Base-by-base conservation (phyloP, 2,888 invertebrate genomes). In the Neuroscelio doddi region DNA sequence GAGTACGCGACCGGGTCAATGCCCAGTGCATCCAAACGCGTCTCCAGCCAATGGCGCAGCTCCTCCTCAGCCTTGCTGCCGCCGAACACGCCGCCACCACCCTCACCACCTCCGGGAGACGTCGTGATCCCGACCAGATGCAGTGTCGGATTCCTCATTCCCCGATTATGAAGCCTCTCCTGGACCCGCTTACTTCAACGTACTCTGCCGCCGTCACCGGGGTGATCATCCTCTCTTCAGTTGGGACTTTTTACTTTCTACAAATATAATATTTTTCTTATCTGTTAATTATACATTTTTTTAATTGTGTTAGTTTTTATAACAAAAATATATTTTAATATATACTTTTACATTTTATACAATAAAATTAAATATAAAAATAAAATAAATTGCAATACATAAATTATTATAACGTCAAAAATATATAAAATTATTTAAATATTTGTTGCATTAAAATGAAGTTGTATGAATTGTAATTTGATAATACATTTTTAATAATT, bases 11-110 rank as follows among this genome's bases (percentile, higher is more conserved):
- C 87, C 71, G 90, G 90, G 86, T 92, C 92, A 79, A 92, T 90
- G 79, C 92, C 92, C 83, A 91, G 88, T 79, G 90, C 89, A 86
- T 92, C 91, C 86, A 92, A 86, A 86, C 91, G 90, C 85, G 89
- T 88, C 83, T 91, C 90, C 79, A 92, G 88, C 92, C 92, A 92
- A 86, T 89, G 88, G 85, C 90, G 90, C 83, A 92, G 88, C 85
- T 89, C 90, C 85, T 84, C 85, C 83, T 85, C 85, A 81, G 84
- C 83, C 84, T 83, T 77, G 63, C 75, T 79, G 52, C 80, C 80
- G 55, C 80, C 80, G 68, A 83, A 82, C 45, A 81, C 77, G 68
- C 81, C 80, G 9, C 83, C 75, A 64, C 77, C 78, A 57, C 80
- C 79, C 66, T 81, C 82, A 67, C 81, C 81, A 65, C 80, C 80